These are phyloP conservation scores for Glaucidium brasilianum DNA, from an alignment of 2,113 vertebrate genomes.

Conservation along the genomic window DNA sequence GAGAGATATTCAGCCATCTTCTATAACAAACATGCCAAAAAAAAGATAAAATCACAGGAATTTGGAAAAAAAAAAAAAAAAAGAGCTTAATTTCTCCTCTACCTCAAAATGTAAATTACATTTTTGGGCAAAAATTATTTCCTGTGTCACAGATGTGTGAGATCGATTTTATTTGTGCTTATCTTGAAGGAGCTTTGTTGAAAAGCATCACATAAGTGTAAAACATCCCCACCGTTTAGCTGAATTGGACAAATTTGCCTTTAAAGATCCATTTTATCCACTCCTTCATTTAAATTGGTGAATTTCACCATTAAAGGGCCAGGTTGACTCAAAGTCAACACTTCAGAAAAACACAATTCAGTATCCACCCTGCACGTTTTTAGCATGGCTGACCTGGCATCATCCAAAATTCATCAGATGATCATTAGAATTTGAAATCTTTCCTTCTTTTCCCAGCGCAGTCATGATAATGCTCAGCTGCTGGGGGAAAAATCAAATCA, in stretches of 20 bases:
- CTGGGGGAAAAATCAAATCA: background rate
- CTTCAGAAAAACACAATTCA: background rate
- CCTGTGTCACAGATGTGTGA: background rate
- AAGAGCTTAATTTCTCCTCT: background rate
- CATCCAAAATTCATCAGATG: background rate
- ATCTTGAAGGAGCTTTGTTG: background rate
- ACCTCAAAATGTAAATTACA: background rate
- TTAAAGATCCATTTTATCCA: background rate
- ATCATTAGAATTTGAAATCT: background rate
- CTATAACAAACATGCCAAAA: background rate
- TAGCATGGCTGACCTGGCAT: background rate
- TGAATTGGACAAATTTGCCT: background rate
- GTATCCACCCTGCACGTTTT: background rate
- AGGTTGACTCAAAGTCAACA: background rate
- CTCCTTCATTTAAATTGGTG: background rate
- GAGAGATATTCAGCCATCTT: background rate
- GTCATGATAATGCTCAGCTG: background rate
- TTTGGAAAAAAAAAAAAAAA: fast-evolving
- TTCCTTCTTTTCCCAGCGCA: background rate
- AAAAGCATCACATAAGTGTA: background rate
- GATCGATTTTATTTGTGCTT: background rate
- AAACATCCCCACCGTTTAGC: background rate
- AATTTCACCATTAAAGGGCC: background rate
- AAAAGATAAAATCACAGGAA: background rate
- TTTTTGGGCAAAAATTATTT: background rate